Evolutionary conservation across 2,797 vertebrate species (phyloP), one percentile per base, ranked within the genome.

Genomic region (Ctenosaura bakeri): DNA sequence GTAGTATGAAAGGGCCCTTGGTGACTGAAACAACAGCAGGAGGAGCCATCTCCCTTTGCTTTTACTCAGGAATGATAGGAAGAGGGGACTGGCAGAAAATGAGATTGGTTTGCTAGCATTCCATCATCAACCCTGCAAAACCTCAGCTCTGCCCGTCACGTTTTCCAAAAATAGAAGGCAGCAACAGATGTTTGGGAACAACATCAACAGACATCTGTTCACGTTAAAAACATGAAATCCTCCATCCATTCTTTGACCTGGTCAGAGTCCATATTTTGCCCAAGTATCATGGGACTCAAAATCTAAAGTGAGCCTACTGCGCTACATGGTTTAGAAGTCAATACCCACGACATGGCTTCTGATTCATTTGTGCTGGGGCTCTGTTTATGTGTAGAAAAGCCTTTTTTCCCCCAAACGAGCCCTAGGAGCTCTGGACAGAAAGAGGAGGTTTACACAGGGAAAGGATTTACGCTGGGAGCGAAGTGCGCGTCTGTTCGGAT

Each of bases 131-230:
- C 54, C 92, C 59, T 0, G 85, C 0, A 10, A 94, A 82, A 93
- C 91, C 93, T 78, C 88, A 4, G 69, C 0, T 56, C n/a, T 73
- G 73, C 91, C 87, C 77, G 81, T 90, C 87, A 52, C 6, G 56
- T 0, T 88, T 77, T 86, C 92, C 86, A 76, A 83, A 91, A 95
- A 96, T 81, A 96, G 93, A 83, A 69, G 35, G 0, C 29, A 26
- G 1, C 32, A 93, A 87, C 96, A 94, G 95, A 95, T 94, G 95
- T 90, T 73, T 2, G 38, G 54, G 59, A 92, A 90, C 10, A 82
- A 78, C 91, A 82, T 76, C 89, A 88, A 73, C 93, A 64, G 92
- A 93, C 94, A 94, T 93, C 94, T 95, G 94, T 73, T 91, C 91
- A 29, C 66, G 26, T 4, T 52, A 4, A 76, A 64, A 86, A 78